Conservation (phyloP, 2,797 vertebrate species). For the Clamator glandarius region DNA sequence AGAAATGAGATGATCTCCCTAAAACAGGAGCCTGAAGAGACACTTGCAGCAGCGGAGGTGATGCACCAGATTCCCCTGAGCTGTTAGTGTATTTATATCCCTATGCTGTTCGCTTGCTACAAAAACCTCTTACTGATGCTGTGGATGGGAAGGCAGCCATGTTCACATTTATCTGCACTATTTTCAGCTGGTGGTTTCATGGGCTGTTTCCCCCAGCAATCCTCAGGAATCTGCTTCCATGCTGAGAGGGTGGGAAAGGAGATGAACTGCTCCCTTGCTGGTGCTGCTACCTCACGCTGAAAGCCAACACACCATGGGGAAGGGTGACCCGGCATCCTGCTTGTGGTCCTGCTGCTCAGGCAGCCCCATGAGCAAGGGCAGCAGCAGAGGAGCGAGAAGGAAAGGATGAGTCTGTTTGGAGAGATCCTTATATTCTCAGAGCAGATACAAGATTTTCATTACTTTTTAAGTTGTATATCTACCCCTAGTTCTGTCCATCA, state of each 20-base stretch:
- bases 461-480: not conserved
- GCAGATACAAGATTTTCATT: not conserved
- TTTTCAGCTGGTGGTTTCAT: not conserved
- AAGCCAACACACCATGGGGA: accelerated
- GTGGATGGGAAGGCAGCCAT: not conserved
- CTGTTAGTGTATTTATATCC: slow-evolving; percentile 18
- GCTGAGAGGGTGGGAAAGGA: not conserved
- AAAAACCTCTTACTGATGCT: not conserved
- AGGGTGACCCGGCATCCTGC: not conserved
- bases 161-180: not conserved
- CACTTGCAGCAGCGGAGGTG: not conserved
- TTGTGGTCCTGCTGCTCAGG: not conserved
- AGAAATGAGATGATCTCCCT: not conserved
- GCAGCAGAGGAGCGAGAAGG: not conserved
- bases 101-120: accelerated
- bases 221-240: not conserved
- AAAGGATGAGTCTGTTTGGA: accelerated
- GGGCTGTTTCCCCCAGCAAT: not conserved
- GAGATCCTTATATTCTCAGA: not conserved
- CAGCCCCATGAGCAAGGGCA: not conserved
- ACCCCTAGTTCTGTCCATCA: not conserved
- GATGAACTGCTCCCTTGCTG: not conserved
- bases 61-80: slow-evolving; percentile 11
- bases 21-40: not conserved
- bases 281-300: not conserved